phyloP scores from a whole-genome alignment of 2,113 vertebrate species.

The Eonycteris spelaea region DNA sequence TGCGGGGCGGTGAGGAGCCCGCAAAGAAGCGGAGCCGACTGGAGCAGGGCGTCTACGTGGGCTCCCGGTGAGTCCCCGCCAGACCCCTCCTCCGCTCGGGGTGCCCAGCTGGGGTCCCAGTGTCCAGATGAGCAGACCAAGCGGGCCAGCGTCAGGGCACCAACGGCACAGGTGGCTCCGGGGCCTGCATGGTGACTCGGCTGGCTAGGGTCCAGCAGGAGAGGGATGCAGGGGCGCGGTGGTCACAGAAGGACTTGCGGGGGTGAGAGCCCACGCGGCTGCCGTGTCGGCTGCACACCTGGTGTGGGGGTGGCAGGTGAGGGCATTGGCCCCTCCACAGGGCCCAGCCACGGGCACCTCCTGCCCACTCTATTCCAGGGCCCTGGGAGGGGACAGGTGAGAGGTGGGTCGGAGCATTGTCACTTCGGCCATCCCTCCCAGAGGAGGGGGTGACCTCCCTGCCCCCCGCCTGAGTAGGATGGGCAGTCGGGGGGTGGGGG shows the following conservation, averaged over 20 bases:
- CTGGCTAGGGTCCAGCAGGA: not conserved
- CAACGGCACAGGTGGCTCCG: no score
- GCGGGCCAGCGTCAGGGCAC: accelerated
- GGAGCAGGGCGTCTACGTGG: slow-evolving; percentile 83
- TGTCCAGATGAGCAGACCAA: not conserved
- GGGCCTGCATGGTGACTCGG: accelerated
- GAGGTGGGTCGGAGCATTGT: not conserved
- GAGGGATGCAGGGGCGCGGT: accelerated
- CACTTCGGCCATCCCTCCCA: not conserved
- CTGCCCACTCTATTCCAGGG: accelerated
- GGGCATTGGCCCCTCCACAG: not conserved
- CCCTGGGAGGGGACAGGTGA: not conserved
- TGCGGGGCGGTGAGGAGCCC: slow-evolving; percentile 83
- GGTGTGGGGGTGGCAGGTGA: not conserved
- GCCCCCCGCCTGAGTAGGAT: no score
- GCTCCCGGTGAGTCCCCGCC: slow-evolving; percentile 61
- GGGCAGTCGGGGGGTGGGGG: no score
- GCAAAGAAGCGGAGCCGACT: slow-evolving; percentile 90
- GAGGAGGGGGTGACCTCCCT: not conserved
- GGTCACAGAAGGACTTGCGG: no score
- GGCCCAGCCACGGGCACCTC: not conserved
- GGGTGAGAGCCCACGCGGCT: no score
- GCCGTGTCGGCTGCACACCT: accelerated
- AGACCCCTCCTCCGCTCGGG: not conserved
- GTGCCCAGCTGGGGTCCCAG: not conserved